These are phyloP conservation scores for Vannuccia rotundouncinata DNA, from an alignment of 2,888 invertebrate species.

Conservation along the genomic window DNA sequence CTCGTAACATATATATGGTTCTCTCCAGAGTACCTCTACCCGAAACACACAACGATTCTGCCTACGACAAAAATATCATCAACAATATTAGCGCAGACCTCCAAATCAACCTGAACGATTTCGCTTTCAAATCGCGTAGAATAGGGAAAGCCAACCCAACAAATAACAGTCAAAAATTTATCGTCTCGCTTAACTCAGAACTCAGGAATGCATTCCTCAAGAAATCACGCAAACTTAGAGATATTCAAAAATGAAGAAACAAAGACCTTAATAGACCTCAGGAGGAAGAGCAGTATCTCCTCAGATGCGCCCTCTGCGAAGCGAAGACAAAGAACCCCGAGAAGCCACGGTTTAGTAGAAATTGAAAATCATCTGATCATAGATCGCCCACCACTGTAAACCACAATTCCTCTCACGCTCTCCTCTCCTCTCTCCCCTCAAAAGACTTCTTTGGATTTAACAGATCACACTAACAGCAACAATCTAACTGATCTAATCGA, in stretches of 20 bases:
- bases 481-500: conserved; percentile 12
- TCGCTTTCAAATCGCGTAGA: background rate
- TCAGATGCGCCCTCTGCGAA: conserved; percentile 24
- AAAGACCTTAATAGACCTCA: conserved; percentile 15
- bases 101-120: background rate
- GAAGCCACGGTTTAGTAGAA: conserved; percentile 14
- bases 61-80: background rate
- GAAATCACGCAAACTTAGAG: conserved; percentile 1
- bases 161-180: background rate
- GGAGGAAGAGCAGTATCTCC: conserved; percentile 5
- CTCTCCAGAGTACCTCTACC: conserved; percentile 12
- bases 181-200: background rate
- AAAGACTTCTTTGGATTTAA: too few relatives aligned
- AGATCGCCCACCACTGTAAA: background rate
- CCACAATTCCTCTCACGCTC: background rate
- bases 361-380: background rate
- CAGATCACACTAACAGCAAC: background rate
- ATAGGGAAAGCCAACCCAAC: background rate
- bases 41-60: background rate
- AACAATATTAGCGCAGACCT: background rate
- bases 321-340: conserved; percentile 19
- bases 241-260: conserved; percentile 8
- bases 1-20: conserved; percentile 19
- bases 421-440: background rate
- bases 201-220: background rate